Evolutionary conservation across 2,888 invertebrate species (phyloP).

Genomic region (Eupithecia tripunctaria): DNA sequence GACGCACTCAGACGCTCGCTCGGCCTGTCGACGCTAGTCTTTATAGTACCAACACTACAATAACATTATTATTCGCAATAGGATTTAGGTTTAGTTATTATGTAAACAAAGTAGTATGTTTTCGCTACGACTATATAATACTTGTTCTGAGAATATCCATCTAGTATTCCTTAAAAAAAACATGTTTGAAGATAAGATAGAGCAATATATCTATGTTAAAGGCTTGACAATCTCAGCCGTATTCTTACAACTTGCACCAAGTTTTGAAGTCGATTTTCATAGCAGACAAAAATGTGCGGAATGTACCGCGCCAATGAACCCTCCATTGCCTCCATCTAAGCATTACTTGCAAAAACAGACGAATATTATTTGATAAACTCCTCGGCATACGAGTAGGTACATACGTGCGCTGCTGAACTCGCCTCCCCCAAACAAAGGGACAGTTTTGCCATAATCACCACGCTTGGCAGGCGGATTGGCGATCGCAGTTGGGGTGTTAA

Average conservation of each 20-base stretch:
- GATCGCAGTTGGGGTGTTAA: background rate
- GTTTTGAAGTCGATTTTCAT: slow-evolving; percentile 29
- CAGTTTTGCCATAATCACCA: background rate
- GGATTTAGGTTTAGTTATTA: too few species aligned
- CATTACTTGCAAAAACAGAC: background rate
- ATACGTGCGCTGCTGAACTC: background rate
- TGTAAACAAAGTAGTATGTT: too few species aligned
- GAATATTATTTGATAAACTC: background rate
- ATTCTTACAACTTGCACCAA: slow-evolving; percentile 20
- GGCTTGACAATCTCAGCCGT: background rate
- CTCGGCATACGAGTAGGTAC: background rate
- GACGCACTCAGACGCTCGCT: too few species aligned
- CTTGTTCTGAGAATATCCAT: too few species aligned
- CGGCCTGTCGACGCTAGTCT: too few species aligned
- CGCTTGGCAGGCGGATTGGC: background rate
- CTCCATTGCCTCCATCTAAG: background rate
- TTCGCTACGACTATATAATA: too few species aligned
- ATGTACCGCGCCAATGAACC: slow-evolving; percentile 28
- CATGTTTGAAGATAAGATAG: too few species aligned
- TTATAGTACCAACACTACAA: too few species aligned
- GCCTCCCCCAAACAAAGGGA: background rate
- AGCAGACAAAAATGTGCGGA: slow-evolving; percentile 30
- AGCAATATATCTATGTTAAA: background rate
- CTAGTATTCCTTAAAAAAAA: too few species aligned
- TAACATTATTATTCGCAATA: too few species aligned